These are phyloP conservation scores for Tipula unca DNA, from an alignment of 2,888 invertebrate species.

Conservation along the genomic window DNA sequence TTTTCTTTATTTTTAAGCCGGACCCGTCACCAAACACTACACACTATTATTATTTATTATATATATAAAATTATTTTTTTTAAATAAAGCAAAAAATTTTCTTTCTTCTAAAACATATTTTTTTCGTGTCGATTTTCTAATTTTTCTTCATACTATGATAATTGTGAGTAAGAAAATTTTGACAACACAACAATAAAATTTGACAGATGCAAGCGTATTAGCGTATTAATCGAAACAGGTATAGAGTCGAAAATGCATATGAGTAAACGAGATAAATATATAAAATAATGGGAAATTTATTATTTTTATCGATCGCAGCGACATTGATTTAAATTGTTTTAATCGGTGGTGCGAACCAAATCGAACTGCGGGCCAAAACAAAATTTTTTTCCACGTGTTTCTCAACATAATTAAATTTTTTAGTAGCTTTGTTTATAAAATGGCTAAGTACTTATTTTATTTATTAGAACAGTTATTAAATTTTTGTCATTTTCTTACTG, in stretches of 20 bases:
- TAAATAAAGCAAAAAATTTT: not conserved
- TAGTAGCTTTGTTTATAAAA: not conserved
- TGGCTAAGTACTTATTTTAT: not conserved
- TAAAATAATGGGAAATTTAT: not conserved
- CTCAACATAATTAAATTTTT: no score
- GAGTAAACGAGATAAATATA: not conserved
- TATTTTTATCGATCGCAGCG: not conserved
- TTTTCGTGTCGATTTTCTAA: conserved; percentile 8
- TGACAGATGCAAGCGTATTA: not conserved
- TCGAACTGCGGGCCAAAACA: not conserved
- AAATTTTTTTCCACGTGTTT: not conserved
- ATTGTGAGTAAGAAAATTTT: not conserved
- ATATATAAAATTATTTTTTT: not conserved
- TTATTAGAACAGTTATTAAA: no score
- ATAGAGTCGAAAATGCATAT: not conserved
- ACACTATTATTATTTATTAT: not conserved
- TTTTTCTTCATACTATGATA: not conserved
- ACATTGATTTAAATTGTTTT: not conserved
- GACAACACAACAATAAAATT: not conserved
- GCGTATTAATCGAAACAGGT: not conserved
- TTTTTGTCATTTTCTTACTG: not conserved
- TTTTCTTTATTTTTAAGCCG: not conserved
- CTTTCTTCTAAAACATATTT: not conserved
- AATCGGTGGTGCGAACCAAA: not conserved
- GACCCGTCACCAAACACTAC: not conserved